Evolutionary conservation across 2,113 vertebrate genomes (phyloP).

Genomic region (Lepidothrix coronata): DNA sequence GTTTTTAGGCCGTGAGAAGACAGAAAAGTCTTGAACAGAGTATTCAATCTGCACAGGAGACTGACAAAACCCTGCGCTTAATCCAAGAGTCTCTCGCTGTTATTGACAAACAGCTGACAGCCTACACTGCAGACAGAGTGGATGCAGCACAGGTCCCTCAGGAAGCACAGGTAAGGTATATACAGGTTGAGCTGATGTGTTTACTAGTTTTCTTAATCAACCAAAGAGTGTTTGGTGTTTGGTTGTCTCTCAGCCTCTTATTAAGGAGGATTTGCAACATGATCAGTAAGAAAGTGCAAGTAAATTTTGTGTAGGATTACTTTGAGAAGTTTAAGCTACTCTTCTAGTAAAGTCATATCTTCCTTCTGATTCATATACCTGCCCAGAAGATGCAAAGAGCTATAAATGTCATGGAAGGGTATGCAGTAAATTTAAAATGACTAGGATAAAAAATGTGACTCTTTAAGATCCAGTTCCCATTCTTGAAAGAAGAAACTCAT

Average conservation of each 20-base stretch:
- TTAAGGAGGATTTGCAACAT: not conserved
- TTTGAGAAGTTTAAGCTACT: not conserved
- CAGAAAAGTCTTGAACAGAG: slow-evolving; percentile 89
- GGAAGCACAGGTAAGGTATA: slow-evolving; percentile 87
- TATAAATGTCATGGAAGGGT: not conserved
- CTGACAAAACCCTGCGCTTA: slow-evolving; percentile 86
- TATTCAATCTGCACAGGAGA: slow-evolving; percentile 88
- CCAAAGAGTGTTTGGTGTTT: not conserved
- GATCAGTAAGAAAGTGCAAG: not conserved
- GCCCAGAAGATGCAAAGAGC: not conserved
- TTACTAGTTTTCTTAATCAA: not conserved
- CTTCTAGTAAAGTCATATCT: not conserved
- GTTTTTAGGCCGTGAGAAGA: slow-evolving; percentile 82
- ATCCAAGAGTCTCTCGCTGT: slow-evolving; percentile 88
- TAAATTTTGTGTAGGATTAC: not conserved
- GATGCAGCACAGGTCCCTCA: slow-evolving; percentile 95
- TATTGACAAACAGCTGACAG: slow-evolving; percentile 87
- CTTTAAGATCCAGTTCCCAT: not conserved
- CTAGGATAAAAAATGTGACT: not conserved
- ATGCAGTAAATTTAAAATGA: not conserved
- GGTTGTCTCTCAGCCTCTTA: not conserved
- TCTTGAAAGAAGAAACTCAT: not conserved
- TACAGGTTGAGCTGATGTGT: not conserved
- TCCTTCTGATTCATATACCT: not conserved
- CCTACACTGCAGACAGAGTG: slow-evolving; percentile 86